Evolutionary conservation across 2,113 vertebrate species (phyloP), one percentile per base, ranked within the genome.

Genomic region (Mobula hypostoma): DNA sequence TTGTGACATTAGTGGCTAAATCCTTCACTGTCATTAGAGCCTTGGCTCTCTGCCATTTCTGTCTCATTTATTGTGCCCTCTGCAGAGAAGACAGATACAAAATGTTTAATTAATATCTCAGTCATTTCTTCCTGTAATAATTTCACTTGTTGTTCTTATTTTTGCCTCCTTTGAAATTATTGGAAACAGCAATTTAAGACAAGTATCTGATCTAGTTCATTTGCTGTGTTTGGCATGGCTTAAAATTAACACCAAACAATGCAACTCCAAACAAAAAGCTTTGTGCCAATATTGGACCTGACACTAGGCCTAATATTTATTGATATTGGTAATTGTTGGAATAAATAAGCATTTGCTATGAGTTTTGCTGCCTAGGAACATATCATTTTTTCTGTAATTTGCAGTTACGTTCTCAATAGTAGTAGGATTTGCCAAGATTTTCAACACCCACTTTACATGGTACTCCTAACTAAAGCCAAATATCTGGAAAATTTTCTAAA

Each of bases 371-470:
- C 80, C 21, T 74, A 24, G 19, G 5, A 74, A 24, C 17, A 19
- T 70, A 7, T 14, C 17, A 70, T 74, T 74, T 74, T 74, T 74
- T 74, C 19, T 21, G 17, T 74, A 74, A 74, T 74, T 74, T 74
- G 72, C 72, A 74, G 72, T 74, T 74, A 24, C 72, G 2, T 19
- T 74, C 80, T 83, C 79, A 82, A 15, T 40, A 40, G 17, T 48
- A 40, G 7, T 48, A 82, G 36, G 79, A 40, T 40, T 82, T 40
- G 79, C 79, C 79, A 82, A 82, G 36, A 19, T 82, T 82, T 82
- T 90, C 87, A 32, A 90, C 19, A 66, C 29, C 40, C 61, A 90
- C 85, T 90, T 68, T 68, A 90, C 15, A 68, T 32, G 87, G 87
- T 68, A 68, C 56, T 90, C 63, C 87, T 17, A 32, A n/a, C n/a